Evolutionary conservation across 2,113 vertebrate species (phyloP).

Genomic region (Rhinolophus sinicus): DNA sequence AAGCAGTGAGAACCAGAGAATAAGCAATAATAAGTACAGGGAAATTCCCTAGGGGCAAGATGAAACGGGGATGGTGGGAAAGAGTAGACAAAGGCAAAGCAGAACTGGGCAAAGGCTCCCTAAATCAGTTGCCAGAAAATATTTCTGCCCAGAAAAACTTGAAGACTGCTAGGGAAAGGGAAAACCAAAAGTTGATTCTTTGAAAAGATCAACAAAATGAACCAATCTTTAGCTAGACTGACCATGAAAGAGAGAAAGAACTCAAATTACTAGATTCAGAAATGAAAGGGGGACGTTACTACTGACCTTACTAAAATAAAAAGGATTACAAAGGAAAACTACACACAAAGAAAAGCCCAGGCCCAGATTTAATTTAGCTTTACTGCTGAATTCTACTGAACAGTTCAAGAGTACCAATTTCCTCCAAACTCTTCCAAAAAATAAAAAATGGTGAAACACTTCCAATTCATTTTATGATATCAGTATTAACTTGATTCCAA

Average conservation of each 20-base stretch:
- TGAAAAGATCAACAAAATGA: neutral
- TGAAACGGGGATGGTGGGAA: neutral
- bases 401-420: neutral
- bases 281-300: neutral
- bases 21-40: neutral
- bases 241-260: neutral
- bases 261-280: slow-evolving; percentile 24
- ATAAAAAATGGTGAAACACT: neutral
- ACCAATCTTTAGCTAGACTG: neutral
- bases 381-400: neutral
- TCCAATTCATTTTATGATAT: neutral
- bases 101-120: neutral
- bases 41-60: neutral
- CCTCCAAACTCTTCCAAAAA: neutral
- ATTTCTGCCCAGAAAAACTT: neutral
- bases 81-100: neutral
- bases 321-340: neutral
- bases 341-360: neutral
- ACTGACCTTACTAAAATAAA: neutral
- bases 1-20: neutral
- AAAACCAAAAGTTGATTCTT: neutral
- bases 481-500: neutral
- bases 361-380: neutral
- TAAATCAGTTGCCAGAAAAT: neutral
- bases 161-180: neutral